Conservation (phyloP, 1,140 invertebrate species). For the Drosophila nebulosa region DNA sequence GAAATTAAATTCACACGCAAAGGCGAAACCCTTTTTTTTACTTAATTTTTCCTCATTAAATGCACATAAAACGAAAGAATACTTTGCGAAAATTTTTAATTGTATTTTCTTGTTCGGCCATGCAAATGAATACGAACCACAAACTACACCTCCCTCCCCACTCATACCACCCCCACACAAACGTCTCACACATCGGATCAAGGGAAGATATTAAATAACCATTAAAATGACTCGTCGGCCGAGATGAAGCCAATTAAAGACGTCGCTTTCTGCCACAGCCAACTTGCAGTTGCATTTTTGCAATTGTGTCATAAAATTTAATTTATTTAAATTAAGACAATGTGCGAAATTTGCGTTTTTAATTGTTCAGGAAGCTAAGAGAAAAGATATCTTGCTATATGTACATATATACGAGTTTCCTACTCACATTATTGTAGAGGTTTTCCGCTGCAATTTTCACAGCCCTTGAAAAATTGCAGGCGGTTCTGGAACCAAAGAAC, state of each 20-base stretch:
- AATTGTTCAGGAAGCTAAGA: slow-evolving; percentile 53
- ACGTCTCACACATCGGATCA: background rate
- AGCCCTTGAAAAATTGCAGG: slow-evolving; percentile 60
- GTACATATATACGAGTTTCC: no score
- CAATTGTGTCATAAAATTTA: slow-evolving; percentile 73
- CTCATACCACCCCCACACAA: background rate
- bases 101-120: slow-evolving; percentile 42
- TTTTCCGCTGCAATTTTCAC: background rate
- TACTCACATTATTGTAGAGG: background rate
- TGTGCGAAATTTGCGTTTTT: slow-evolving; percentile 73
- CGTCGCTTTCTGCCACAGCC: slow-evolving; percentile 27
- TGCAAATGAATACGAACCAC: slow-evolving; percentile 35
- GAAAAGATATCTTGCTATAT: background rate
- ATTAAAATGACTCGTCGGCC: slow-evolving; percentile 44
- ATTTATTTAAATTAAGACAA: slow-evolving; percentile 79
- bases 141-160: background rate
- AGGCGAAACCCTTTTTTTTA: background rate
- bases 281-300: slow-evolving; percentile 51
- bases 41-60: slow-evolving; percentile 37
- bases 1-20: slow-evolving; percentile 41
- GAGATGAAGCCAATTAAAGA: slow-evolving; percentile 73
- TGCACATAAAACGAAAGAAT: slow-evolving; percentile 20
- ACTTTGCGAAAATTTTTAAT: slow-evolving; percentile 38
- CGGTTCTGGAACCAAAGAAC: slow-evolving; percentile 34
- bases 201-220: background rate